phyloP scores from a whole-genome alignment of 1,140 invertebrate species.

The Schlechtendalia chinensis region DNA sequence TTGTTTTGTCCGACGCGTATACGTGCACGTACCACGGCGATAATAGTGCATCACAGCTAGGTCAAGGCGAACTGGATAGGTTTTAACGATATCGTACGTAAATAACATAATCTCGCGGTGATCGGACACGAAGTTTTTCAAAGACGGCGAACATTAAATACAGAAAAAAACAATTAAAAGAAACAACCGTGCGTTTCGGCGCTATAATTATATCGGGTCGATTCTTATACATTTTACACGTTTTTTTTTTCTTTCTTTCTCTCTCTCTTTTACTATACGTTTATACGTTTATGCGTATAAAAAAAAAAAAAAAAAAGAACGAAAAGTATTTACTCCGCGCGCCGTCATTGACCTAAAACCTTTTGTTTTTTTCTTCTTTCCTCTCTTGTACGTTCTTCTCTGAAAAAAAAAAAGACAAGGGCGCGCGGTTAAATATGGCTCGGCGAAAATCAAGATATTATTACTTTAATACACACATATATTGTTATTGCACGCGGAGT shows the following conservation, averaged over 20 bases:
- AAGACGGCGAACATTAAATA: neutral
- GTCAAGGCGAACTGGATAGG: constrained; percentile 42
- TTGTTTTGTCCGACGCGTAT: constrained; percentile 29
- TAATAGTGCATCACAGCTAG: constrained; percentile 34
- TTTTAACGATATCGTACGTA: constrained; percentile 12
- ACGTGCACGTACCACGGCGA: neutral
- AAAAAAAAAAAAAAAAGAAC: neutral
- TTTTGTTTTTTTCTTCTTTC: neutral
- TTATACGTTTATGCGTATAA: neutral
- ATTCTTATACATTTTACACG: neutral
- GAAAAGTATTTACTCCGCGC: neutral
- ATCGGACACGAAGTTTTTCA: constrained; percentile 5
- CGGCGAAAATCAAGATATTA: constrained; percentile 16
- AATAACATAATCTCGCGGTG: neutral
- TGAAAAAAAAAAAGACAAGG: constrained; percentile 26
- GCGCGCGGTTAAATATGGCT: neutral
- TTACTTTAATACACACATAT: too few species aligned
- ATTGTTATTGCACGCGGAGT: constrained; percentile 17
- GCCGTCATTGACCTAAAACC: constrained; percentile 45
- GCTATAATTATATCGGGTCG: neutral
- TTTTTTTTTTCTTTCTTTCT: neutral
- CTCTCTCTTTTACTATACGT: neutral
- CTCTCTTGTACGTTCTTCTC: constrained; percentile 10
- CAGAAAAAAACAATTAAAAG: constrained; percentile 24
- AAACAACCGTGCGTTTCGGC: constrained; percentile 5